phyloP scores from a whole-genome alignment of 1,140 invertebrate genomes.

The Trissolcus basalis region DNA sequence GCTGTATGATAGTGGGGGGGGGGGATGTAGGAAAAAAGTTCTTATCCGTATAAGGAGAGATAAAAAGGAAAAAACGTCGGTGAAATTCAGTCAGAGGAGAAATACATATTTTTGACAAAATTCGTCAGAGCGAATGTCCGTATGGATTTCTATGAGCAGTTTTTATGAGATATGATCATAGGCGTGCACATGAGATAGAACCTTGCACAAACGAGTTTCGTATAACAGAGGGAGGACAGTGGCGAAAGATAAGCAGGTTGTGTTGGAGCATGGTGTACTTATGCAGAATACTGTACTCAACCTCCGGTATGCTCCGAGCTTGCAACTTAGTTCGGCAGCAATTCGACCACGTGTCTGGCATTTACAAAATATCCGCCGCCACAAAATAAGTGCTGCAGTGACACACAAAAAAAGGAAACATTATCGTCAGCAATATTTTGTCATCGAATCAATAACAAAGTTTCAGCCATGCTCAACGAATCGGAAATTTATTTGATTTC shows the following conservation, averaged over 20 bases:
- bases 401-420: constrained; percentile 39
- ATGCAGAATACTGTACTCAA: constrained; percentile 50
- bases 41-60: too few species aligned
- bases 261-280: constrained; percentile 35
- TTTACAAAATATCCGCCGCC: constrained; percentile 48
- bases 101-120: not conserved
- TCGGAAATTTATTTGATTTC: not conserved
- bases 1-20: too few species aligned
- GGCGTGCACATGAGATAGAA: constrained; percentile 31
- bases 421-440: constrained; percentile 25
- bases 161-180: constrained; percentile 7
- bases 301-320: constrained; percentile 49
- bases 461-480: constrained; percentile 17
- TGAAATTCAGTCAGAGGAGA: not conserved
- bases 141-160: not conserved
- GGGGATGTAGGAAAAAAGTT: too few species aligned
- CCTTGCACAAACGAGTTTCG: constrained; percentile 45
- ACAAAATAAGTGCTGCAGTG: constrained; percentile 44
- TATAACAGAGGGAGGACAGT: constrained; percentile 38
- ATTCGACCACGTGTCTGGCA: constrained; percentile 58
- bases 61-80: too few species aligned
- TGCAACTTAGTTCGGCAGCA: constrained; percentile 52
- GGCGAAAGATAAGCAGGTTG: constrained; percentile 50
- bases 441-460: constrained; percentile 27
- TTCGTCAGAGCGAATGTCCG: not conserved